Conservation (phyloP, 2,797 vertebrate species). For the Rhinella marina region DNA sequence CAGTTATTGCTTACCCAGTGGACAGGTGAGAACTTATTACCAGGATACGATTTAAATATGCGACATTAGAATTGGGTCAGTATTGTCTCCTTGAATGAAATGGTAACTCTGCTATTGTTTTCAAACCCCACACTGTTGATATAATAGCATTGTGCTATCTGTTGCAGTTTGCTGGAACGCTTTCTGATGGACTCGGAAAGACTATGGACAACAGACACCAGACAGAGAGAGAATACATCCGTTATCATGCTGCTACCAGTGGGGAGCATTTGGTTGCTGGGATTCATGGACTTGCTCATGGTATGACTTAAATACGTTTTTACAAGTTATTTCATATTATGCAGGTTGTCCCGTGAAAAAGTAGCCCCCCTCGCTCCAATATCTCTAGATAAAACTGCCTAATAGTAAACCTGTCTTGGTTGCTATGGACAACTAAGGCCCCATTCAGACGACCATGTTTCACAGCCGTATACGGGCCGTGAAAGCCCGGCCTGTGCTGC, state of each 20-base stretch:
- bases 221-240: constrained; percentile 92
- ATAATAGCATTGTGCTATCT: constrained; percentile 45
- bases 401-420: too few species aligned
- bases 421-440: too few species aligned
- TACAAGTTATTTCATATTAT: not conserved
- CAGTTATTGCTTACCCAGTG: too few species aligned
- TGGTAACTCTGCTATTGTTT: not conserved
- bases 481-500: too few species aligned
- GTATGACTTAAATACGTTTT: constrained; percentile 73
- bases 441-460: too few species aligned
- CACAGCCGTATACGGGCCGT: too few species aligned
- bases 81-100: not conserved
- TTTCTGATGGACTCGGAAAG: constrained; percentile 95
- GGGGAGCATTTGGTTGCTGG: constrained; percentile 96
- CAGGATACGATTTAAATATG: too few species aligned
- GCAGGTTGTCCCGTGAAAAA: too few species aligned
- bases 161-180: constrained; percentile 89
- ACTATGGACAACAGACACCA: constrained; percentile 98
- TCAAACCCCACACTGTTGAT: not conserved
- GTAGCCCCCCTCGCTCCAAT: too few species aligned
- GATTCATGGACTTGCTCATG: constrained; percentile 95
- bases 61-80: not conserved
- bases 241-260: constrained; percentile 93
- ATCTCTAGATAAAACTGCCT: too few species aligned
- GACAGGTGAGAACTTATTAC: too few species aligned